Base-by-base conservation (phyloP, 2,113 vertebrate species). In the Pristiophorus japonicus region DNA sequence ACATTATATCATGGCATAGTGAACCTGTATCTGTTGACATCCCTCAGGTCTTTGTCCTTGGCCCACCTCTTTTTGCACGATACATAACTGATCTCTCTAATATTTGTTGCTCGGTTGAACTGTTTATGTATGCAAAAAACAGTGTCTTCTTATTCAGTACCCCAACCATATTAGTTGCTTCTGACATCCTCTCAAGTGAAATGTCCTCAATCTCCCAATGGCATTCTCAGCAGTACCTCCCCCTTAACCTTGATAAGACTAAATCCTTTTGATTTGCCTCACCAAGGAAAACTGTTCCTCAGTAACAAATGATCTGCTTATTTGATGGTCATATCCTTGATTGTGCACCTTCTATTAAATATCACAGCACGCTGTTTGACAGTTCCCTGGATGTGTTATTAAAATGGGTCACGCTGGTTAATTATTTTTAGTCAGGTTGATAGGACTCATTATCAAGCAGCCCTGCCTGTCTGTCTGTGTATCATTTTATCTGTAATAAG, bases 401-500 rank as follows among this genome's bases (percentile, higher is more conserved):
- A 70, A 70, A 94, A 47, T 94, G 24, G 92, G 92, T 94, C 65
- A 70, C 12, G 22, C 65, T 47, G 24, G 42, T 94, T 94, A 94
- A 47, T 94, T 92, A 92, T 92, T 94, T 94, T 94, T 70, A 70
- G 34, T 45, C n/a, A 51, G 42, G 65, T 42, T 94, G 92, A 94
- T 94, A 94, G 65, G 22, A 94, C 24, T 94, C 65, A 94, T 94
- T 94, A 45, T 1, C 63, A 70, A 30, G 4, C 27, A 47, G 63
- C 63, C 62, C 45, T 70, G 42, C 14, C 22, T 47, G 65, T 27
- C 38, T 70, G 65, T 45, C 92, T 67, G 65, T 63, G n/a, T 34
- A 70, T 94, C 65, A 94, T 70, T 94, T 70, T 94, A 70, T 70
- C 59, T 30, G 42, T 94, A 94, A 94, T 67, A n/a, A n/a, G n/a